A percentile compares a stretch with the other conserved stretches of the same genome.
Evolutionary conservation across 2,113 vertebrate species (phyloP).

Genomic region (Gymnorhina tibicen): DNA sequence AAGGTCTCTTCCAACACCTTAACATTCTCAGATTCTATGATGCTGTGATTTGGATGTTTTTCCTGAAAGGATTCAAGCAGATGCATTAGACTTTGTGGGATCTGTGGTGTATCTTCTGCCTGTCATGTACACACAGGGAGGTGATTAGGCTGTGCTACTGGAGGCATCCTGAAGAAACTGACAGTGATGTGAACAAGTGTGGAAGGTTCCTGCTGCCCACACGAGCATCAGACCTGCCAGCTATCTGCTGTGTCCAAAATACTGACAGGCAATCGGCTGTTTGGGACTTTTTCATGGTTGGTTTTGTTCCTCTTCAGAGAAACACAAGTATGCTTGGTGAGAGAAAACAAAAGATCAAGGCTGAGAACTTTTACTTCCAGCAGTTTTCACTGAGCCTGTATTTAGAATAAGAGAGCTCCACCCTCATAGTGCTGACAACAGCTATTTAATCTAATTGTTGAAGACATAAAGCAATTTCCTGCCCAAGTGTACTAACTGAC

Average conservation of each 20-base stretch:
- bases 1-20: not conserved
- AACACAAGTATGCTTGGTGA: not conserved
- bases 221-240: not conserved
- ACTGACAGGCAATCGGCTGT: accelerated
- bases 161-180: not conserved
- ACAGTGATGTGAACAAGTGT: not conserved
- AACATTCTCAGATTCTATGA: not conserved
- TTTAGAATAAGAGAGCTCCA: not conserved
- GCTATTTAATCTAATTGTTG: not conserved
- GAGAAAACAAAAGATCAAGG: not conserved
- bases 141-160: not conserved
- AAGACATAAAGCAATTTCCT: not conserved
- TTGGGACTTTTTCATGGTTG: not conserved
- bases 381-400: not conserved
- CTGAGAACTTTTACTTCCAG: not conserved
- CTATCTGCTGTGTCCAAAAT: not conserved
- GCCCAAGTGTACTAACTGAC: not conserved
- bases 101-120: not conserved
- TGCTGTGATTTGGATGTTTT: not conserved
- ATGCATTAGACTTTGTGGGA: not conserved
- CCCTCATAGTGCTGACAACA: not conserved
- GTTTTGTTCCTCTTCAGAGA: not conserved
- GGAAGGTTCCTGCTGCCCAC: not conserved
- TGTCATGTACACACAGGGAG: accelerated
- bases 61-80: not conserved